Base-by-base conservation (phyloP, 92 coral and sea anemone genomes). In the Phymanthus crucifer region DNA sequence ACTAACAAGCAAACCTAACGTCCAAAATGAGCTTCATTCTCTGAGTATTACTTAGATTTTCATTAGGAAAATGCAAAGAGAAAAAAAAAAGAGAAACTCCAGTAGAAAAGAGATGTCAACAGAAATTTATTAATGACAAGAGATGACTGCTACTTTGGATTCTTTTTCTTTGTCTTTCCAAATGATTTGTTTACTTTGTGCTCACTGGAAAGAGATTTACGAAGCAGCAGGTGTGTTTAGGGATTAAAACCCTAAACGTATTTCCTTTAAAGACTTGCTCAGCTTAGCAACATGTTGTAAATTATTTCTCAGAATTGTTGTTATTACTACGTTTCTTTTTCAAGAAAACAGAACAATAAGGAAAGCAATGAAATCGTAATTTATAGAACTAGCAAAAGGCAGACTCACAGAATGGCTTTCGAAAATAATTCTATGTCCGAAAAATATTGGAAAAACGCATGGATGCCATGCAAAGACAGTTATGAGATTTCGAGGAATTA, bases 121-220 rank as follows among this genome's bases (percentile, higher is more conserved):
- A 54, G 64, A 54, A 54, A 54, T 54, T 54, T 54, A 54, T 54
- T 54, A 54, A 21, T 21, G 64, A 21, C 64, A 54, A 54, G 64
- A 54, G 64, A 7, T 54, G 64, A 21, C 64, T 54, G 64, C 64
- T 54, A 54, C 6, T 54, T 54, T 24, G 8, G 21, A 54, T 54
- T 54, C 64, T 43, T 7, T 54, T 21, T 21, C 64, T 54, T 54
- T 54, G 64, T 21, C 27, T 54, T 54, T 54, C 6, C 27, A 21
- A 54, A 54, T 54, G 29, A 24, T n/a, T 54, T 54, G 64, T 54
- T 54, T 54, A 54, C 27, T 54, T 24, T 54, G 64, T 19, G 1
- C 12, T 21, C 3, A 54, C 10, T 54, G 6, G 64, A 11, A 54
- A 54, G 1, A 24, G 27, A 12, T 54, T 54, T 54, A n/a, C n/a